These are phyloP conservation scores for Callorhinus ursinus DNA, from an alignment of 2,113 vertebrate species.

Conservation along the genomic window DNA sequence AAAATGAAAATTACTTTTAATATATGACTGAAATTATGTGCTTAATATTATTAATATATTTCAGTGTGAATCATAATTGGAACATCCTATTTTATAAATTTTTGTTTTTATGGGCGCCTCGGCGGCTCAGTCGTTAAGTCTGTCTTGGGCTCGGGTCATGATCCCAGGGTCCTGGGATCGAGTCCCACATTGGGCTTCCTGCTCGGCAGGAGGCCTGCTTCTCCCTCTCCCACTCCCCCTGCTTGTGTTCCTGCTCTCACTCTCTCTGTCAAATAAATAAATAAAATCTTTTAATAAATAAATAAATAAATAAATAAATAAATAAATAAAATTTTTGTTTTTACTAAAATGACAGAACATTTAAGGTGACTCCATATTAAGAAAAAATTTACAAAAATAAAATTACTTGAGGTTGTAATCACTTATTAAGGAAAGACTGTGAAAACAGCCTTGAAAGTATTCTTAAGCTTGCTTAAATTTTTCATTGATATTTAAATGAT, in stretches of 20 bases:
- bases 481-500: constrained; percentile 22
- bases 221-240: too few relatives aligned
- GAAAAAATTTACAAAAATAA: constrained; percentile 38
- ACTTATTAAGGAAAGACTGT: constrained; percentile 19
- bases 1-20: constrained; percentile 48
- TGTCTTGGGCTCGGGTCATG: too few relatives aligned
- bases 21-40: constrained; percentile 41
- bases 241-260: too few relatives aligned
- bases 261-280: too few relatives aligned
- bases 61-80: constrained; percentile 28
- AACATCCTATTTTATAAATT: not conserved
- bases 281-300: too few relatives aligned
- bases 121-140: too few relatives aligned
- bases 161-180: too few relatives aligned
- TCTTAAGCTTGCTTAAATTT: constrained; percentile 43
- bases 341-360: constrained; percentile 11
- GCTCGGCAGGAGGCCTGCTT: too few relatives aligned
- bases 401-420: not conserved
- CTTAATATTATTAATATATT: constrained; percentile 33
- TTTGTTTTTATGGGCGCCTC: not conserved
- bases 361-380: not conserved
- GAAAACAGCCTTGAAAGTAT: constrained; percentile 7
- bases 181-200: too few relatives aligned
- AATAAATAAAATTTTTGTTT: not conserved
- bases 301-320: too few relatives aligned